These are phyloP conservation scores for Meteorus cinctellus DNA, from an alignment of 2,888 invertebrate species.

Conservation along the genomic window DNA sequence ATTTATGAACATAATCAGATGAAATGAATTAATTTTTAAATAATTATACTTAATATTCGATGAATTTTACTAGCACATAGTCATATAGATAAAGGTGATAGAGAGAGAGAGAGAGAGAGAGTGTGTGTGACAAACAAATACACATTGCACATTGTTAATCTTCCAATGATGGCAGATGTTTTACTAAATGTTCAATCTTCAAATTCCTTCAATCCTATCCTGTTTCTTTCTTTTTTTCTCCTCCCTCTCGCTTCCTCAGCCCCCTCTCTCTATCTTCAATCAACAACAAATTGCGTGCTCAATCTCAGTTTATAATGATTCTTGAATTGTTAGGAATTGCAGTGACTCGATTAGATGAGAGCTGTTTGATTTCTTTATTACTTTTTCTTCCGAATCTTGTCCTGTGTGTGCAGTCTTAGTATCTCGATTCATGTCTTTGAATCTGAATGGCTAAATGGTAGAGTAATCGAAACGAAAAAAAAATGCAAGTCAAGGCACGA, in stretches of 20 bases:
- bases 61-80: conserved; percentile 5
- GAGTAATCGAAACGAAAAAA: conserved; percentile 36
- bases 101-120: background rate
- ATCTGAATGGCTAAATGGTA: conserved; percentile 37
- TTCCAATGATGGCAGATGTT: background rate
- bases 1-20: conserved; percentile 5
- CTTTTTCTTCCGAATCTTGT: conserved; percentile 42
- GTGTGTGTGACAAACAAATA: background rate
- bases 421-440: background rate
- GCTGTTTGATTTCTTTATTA: conserved; percentile 36
- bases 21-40: background rate
- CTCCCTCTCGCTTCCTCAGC: background rate
- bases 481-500: conserved; percentile 25
- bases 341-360: conserved; percentile 26
- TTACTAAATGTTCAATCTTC: background rate
- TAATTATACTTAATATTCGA: conserved; percentile 4
- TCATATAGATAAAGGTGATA: background rate
- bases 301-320: conserved; percentile 61
- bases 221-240: background rate
- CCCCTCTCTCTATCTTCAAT: conserved; percentile 27
- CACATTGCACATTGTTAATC: background rate
- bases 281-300: conserved; percentile 60
- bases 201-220: background rate
- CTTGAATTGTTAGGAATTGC: conserved; percentile 45
- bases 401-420: conserved; percentile 44